Percentiles rank a stretch among this genome's conserved stretches.
These are phyloP conservation scores for Aplysina aerophoba DNA, from an alignment of 37 sponge, comb jelly and placozoan species.

Conservation along the genomic window DNA sequence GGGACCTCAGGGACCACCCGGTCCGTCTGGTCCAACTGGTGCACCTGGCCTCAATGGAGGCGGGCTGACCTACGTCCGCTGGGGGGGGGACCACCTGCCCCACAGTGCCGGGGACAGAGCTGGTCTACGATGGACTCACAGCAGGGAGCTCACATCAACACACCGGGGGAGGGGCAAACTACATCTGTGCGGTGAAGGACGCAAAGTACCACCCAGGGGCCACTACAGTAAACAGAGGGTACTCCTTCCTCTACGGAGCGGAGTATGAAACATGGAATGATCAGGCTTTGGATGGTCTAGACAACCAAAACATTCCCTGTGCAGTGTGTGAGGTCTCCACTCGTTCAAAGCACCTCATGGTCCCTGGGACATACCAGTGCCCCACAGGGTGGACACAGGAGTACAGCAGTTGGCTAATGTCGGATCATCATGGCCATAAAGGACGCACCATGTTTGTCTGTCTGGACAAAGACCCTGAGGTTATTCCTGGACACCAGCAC, in stretches of 20 bases:
- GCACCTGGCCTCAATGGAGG: constrained; percentile 18
- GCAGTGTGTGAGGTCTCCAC: constrained; percentile 55
- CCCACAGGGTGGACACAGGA: constrained; percentile 57
- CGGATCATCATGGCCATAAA: constrained; percentile 9
- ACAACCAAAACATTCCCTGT: constrained; percentile 56
- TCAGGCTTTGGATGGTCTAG: neutral
- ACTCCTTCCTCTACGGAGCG: constrained; percentile 30
- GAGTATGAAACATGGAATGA: constrained; percentile 37
- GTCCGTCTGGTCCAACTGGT: constrained; percentile 12
- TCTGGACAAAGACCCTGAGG: constrained; percentile 55
- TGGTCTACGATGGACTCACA: constrained; percentile 42
- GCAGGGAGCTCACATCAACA: neutral
- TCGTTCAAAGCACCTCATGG: constrained; percentile 43
- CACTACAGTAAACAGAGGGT: neutral
- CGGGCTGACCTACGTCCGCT: constrained; percentile 20
- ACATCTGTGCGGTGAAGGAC: constrained; percentile 45
- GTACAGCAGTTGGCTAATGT: constrained; percentile 64
- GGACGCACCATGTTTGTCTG: constrained; percentile 47
- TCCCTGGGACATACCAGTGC: constrained; percentile 50
- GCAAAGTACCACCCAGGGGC: constrained; percentile 19
- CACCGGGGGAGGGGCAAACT: constrained; percentile 61
- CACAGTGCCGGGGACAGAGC: constrained; percentile 26
- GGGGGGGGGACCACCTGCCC: constrained; percentile 58
- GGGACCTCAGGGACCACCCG: too few relatives aligned
- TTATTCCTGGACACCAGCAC: constrained; percentile 18